Conservation (phyloP, 92 coral and sea anemone species). For the Hydrozoanthus gracilis region DNA sequence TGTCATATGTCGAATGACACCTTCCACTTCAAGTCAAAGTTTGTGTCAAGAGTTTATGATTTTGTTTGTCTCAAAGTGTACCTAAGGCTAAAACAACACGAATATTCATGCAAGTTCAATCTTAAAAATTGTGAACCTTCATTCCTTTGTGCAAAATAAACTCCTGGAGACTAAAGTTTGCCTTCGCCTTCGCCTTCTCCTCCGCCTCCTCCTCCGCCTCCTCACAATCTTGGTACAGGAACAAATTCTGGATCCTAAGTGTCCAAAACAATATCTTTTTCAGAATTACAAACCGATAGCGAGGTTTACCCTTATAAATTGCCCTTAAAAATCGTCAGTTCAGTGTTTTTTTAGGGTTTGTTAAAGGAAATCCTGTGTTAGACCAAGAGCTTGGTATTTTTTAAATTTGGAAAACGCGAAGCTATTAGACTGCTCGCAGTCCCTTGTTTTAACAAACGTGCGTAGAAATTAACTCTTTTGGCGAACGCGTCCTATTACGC, state of each 20-base stretch:
- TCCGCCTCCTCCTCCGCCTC: neutral
- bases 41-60: neutral
- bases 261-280: neutral
- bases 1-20: no score
- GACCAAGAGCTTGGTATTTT: no score
- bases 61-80: neutral
- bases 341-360: neutral
- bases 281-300: neutral
- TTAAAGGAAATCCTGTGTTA: no score
- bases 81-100: neutral
- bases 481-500: no score
- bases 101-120: neutral
- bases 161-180: conserved; percentile 74
- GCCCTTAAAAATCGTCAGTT: neutral
- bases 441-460: no score
- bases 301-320: neutral
- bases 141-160: conserved; percentile 77
- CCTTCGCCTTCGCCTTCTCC: neutral
- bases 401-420: no score
- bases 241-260: conserved; percentile 88
- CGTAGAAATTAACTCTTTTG: no score
- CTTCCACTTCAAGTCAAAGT: no score
- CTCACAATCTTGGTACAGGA: conserved; percentile 60
- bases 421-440: no score
- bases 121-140: conserved; percentile 64